Base-by-base conservation (phyloP, 23 tunicate genomes). In the Trididemnum nubilum region DNA sequence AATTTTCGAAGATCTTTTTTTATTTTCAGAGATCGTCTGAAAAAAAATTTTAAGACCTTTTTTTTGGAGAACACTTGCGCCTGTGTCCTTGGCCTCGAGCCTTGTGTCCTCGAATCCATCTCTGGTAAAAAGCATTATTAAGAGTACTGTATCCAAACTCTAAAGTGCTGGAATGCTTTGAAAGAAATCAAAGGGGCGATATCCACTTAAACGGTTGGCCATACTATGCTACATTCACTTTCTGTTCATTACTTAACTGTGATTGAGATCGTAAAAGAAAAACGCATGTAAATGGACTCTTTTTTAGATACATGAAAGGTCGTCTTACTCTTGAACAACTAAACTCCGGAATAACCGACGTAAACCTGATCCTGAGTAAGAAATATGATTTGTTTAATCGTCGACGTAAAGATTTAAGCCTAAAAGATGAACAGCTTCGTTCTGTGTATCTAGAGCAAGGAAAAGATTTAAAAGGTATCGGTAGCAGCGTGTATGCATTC, bases 381-480 rank as follows among this genome's bases (percentile, higher is more conserved):
- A 91, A 91, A 71, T 91, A 91, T 44, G 83, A 76, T 24, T 85
- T 91, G 21, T 69, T 91, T 34, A 76, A 76, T 28, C 75, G 76
- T 66, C 90, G 89, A n/a, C 66, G 87, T 1, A 91, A 91, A 69
- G 23, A 61, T 21, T 39, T 91, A 44, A 78, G 79, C 30, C 65
- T 81, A 21, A 77, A 75, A 31, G 97, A 91, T 24, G 87, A 81
- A 23, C 85, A 77, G 51, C 52, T 40, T 37, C 85, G 97, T 23
- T 70, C 83, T 25, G n/a, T 82, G 34, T 85, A 85, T 76, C 57
- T 85, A 27, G 90, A 91, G 30, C 89, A 86, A 78, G 97, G 73
- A 3, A 91, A 77, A 76, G 97, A 91, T 27, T 51, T 91, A 18
- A 91, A 91, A 81, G 90, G 95, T 82, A 80, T 12, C 5, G n/a